phyloP scores from a whole-genome alignment of 1,140 invertebrate genomes.

The Xylocopa sonorina region DNA sequence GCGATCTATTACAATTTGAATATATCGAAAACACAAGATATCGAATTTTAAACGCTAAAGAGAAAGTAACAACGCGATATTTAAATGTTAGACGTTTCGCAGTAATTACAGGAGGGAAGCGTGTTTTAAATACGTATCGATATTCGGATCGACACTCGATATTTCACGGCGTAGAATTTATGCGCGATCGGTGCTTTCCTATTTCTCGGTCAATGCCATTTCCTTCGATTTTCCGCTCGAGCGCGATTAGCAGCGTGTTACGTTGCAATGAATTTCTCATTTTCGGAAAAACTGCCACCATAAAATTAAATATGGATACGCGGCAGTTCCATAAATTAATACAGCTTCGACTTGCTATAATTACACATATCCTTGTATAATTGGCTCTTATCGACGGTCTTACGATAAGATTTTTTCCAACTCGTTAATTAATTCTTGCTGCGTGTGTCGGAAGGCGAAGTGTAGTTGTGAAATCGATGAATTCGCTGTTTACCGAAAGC shows the following conservation, averaged over 20 bases:
- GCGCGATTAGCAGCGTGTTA: conserved; percentile 5
- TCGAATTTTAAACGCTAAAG: neutral
- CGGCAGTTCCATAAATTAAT: conserved; percentile 9
- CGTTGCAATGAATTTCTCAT: neutral
- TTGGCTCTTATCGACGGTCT: conserved; percentile 1
- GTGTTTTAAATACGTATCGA: conserved; percentile 14
- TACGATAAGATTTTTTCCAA: neutral
- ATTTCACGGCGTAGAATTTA: conserved; percentile 2
- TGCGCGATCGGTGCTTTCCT: neutral
- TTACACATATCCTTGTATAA: neutral
- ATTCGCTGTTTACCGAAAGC: neutral
- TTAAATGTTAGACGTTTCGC: neutral
- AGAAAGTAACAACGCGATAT: conserved; percentile 10
- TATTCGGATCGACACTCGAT: conserved; percentile 4
- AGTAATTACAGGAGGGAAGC: conserved; percentile 11
- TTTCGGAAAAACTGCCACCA: no score
- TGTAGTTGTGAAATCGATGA: neutral
- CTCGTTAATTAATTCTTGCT: neutral
- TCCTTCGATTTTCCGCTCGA: conserved; percentile 2
- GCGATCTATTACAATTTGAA: neutral
- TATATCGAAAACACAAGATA: neutral
- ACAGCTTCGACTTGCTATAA: neutral
- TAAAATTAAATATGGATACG: no score
- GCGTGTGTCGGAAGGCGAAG: neutral
- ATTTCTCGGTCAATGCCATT: conserved; percentile 41